Evolutionary conservation across 2,797 vertebrate genomes (phyloP), one percentile per base, ranked within the genome.

Genomic region (Picus viridis): DNA sequence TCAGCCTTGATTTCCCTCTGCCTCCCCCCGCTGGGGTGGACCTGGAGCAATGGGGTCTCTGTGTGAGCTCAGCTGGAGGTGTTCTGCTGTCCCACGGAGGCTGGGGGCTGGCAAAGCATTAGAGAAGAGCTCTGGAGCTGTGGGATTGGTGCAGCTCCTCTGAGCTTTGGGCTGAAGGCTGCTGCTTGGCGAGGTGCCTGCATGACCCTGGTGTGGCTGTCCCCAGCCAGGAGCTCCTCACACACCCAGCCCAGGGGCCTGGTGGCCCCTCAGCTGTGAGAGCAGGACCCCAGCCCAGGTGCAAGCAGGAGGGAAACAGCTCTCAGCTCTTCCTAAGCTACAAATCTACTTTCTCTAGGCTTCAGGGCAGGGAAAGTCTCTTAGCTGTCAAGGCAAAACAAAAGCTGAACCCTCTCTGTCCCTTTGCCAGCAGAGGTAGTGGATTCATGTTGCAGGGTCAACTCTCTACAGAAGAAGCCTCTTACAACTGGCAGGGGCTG

Each of bases 371-470:
- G 80, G 45, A 79, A 88, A 70, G 7, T 49, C 49, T 83, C 2
- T 0, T 36, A 41, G 57, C 57, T 89, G 93, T 22, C 5, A 20
- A 32, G 39, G 39, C 39, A 76, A 59, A 7, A 30, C 39, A 65
- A 8, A 4, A 1, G 16, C 41, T 49, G 36, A 39, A 84, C n/a
- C 65, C 57, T 76, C 32, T 7, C 7, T 39, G 32, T 36, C 30
- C 85, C 27, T 77, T 78, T 53, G 75, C 57, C 77, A 84, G 74
- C 54, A 70, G 87, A 94, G 89, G 87, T 76, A 86, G 80, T 70
- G 39, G 80, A 36, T 47, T 65, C 39, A 0, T 0, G 16, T 27
- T 19, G 51, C 53, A 75, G 67, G 62, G 23, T 80, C 0, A 2
- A 16, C 3, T 65, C 19, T n/a, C 69, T 22, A 34, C 2, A 19